These are phyloP conservation scores for Apus apus DNA, from an alignment of 2,113 vertebrate genomes.

Conservation along the genomic window DNA sequence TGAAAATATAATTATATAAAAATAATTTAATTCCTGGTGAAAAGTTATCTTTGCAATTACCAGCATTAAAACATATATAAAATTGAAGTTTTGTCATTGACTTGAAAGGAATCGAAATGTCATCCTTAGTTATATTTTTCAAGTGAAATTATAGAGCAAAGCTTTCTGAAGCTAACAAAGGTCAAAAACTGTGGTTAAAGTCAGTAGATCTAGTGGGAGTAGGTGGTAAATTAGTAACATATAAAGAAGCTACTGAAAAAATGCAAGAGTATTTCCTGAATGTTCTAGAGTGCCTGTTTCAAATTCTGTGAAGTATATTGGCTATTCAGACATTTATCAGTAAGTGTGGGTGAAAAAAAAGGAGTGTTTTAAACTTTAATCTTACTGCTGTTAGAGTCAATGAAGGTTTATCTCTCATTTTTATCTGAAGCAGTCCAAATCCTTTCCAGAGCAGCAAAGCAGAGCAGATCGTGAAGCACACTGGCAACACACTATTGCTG, in stretches of 20 bases:
- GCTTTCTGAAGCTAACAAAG: background rate
- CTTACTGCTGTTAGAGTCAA: background rate
- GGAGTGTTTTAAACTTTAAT: background rate
- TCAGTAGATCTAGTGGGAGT: background rate
- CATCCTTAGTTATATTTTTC: background rate
- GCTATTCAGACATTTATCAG: background rate
- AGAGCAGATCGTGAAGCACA: background rate
- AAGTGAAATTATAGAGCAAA: background rate
- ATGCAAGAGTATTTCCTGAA: background rate
- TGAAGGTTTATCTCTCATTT: background rate
- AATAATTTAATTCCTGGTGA: background rate
- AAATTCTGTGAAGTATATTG: background rate
- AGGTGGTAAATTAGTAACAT: background rate
- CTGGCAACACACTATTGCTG: background rate
- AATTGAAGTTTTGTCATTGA: background rate
- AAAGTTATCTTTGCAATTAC: conserved; percentile 6
- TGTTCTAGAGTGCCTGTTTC: background rate
- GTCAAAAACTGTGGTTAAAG: background rate
- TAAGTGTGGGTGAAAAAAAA: background rate
- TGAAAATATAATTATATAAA: background rate
- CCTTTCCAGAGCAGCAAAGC: background rate
- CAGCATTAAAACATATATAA: background rate
- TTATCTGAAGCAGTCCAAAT: background rate
- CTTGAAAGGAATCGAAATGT: background rate
- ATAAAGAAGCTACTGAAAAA: background rate